A percentile compares a stretch with the other conserved stretches of the same genome.
Evolutionary conservation across 2,888 invertebrate genomes (phyloP).

Genomic region (Agonum fuliginosum): DNA sequence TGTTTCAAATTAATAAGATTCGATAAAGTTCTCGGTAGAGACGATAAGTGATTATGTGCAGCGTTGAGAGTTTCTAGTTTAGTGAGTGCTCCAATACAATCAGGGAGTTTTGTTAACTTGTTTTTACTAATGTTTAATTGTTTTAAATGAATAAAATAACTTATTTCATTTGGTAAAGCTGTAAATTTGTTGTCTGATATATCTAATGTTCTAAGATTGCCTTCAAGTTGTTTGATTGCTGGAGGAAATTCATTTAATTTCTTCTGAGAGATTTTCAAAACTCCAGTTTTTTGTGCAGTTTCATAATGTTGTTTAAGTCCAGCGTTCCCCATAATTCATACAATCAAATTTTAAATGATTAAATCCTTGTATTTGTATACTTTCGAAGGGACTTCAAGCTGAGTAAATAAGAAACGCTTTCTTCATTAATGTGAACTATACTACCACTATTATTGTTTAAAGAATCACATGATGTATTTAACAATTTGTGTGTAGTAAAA

Average conservation of each 20-base stretch:
- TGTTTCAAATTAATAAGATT: conserved; percentile 83
- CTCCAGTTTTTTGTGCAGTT: conserved; percentile 96
- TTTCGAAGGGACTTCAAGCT: too few species aligned
- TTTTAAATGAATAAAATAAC: conserved; percentile 82
- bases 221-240: conserved; percentile 79
- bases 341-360: conserved; percentile 17
- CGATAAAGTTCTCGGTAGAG: conserved; percentile 79
- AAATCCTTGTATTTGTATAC: too few species aligned
- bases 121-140: conserved; percentile 89
- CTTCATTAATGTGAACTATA: conserved; percentile 12
- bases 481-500: not conserved
- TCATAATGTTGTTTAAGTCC: conserved; percentile 93
- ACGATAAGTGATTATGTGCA: conserved; percentile 85
- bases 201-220: conserved; percentile 89
- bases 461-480: conserved; percentile 47
- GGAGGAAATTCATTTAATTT: conserved; percentile 88
- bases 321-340: conserved; percentile 88
- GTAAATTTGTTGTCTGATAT: conserved; percentile 93
- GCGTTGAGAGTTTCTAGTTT: conserved; percentile 86
- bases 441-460: conserved; percentile 46
- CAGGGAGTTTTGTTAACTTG: conserved; percentile 82
- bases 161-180: conserved; percentile 85
- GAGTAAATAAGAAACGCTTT: conserved; percentile 13
- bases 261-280: conserved; percentile 89
- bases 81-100: conserved; percentile 79